Conservation (phyloP, 2,797 vertebrate species). For the Crax fasciolata region DNA sequence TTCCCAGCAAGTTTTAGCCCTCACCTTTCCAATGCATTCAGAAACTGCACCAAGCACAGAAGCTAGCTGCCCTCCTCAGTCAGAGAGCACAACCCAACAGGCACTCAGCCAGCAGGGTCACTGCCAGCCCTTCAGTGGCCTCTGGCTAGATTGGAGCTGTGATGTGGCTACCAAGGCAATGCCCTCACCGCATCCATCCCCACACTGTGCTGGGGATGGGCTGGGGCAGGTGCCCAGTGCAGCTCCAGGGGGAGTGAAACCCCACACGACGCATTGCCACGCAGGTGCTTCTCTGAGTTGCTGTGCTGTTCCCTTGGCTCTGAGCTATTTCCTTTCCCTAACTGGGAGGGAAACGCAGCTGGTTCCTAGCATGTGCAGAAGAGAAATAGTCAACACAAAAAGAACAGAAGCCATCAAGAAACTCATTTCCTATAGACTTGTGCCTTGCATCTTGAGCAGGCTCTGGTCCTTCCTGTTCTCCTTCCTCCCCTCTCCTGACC, state of each 20-base stretch:
- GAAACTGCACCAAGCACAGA: background rate
- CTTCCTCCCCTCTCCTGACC: background rate
- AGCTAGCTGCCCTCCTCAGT: background rate
- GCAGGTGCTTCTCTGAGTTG: slow-evolving; percentile 59
- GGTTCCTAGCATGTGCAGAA: slow-evolving; percentile 44
- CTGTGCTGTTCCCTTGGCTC: slow-evolving; percentile 50
- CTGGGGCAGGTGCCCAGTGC: background rate
- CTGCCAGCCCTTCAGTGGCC: background rate
- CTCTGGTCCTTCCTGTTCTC: slow-evolving; percentile 59
- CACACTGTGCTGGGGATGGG: background rate
- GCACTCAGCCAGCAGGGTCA: background rate
- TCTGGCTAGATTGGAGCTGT: background rate
- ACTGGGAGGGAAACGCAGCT: slow-evolving; percentile 59
- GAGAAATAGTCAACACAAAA: slow-evolving; percentile 59
- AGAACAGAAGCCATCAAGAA: slow-evolving; percentile 38
- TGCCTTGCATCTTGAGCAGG: slow-evolving; percentile 18
- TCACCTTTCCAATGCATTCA: background rate
- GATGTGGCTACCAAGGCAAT: background rate
- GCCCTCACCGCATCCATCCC: background rate
- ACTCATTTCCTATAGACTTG: slow-evolving; percentile 61
- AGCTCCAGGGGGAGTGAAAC: background rate
- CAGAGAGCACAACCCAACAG: background rate
- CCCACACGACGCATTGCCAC: background rate
- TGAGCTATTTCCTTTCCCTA: slow-evolving; percentile 54
- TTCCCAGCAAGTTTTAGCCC: background rate